These are phyloP conservation scores for Diglossa cyanea DNA, from an alignment of 2,797 vertebrate species.

Conservation along the genomic window DNA sequence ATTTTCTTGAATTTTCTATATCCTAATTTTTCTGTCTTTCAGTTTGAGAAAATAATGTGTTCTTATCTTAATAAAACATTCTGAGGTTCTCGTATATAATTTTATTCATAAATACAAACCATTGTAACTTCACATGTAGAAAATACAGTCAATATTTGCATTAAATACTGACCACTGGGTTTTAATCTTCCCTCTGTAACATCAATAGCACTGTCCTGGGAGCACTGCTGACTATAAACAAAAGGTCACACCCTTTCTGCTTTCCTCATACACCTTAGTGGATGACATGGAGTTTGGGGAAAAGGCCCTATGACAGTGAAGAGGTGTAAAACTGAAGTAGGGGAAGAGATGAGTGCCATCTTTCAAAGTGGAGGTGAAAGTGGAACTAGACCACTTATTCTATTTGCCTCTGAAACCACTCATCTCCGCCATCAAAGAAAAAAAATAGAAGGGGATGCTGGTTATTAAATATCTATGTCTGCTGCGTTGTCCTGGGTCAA, in stretches of 20 bases:
- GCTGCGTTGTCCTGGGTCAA: not conserved
- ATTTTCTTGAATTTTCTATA: not conserved
- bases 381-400: not conserved
- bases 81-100: not conserved
- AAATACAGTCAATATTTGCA: not conserved
- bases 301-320: not conserved
- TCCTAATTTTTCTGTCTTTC: not conserved
- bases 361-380: not conserved
- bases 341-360: not conserved
- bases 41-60: not conserved
- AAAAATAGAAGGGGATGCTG: not conserved
- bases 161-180: not conserved
- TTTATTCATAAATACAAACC: not conserved
- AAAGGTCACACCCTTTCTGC: not conserved
- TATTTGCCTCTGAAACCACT: slow-evolving; percentile 30
- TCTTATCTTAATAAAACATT: not conserved
- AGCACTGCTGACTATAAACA: not conserved
- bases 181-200: not conserved
- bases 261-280: not conserved
- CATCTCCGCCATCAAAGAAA: not conserved
- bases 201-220: not conserved
- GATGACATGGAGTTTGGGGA: not conserved
- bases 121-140: not conserved
- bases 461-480: not conserved
- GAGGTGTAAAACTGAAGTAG: not conserved